A percentile compares a stretch with the other conserved stretches of the same genome.
phyloP scores from a whole-genome alignment of 2,797 vertebrate species.

The Acridotheres tristis region DNA sequence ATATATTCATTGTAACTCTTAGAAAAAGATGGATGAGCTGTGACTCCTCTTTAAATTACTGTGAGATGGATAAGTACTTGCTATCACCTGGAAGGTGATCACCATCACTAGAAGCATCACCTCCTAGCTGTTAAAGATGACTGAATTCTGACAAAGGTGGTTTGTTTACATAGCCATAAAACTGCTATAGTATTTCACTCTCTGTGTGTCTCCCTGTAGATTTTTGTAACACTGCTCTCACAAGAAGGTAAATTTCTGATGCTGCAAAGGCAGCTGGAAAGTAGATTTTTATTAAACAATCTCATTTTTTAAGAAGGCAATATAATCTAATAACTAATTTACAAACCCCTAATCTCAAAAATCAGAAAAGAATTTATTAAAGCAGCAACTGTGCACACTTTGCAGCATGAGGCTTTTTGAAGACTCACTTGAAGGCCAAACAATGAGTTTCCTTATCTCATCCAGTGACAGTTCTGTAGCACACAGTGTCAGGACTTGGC shows the following conservation, averaged over 20 bases:
- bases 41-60: conserved; percentile 70
- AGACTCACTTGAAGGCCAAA: not conserved
- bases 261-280: not conserved
- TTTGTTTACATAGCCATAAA: conserved; percentile 55
- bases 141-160: conserved; percentile 50
- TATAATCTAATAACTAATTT: conserved; percentile 10
- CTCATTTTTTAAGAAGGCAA: not conserved
- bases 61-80: conserved; percentile 59
- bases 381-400: not conserved
- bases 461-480: not conserved
- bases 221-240: not conserved
- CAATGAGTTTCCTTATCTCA: not conserved
- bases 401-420: not conserved
- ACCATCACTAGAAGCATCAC: conserved; percentile 47
- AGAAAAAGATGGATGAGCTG: conserved; percentile 69
- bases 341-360: not conserved
- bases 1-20: conserved; percentile 69
- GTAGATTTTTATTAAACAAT: not conserved
- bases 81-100: conserved; percentile 61
- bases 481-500: not conserved
- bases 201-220: not conserved
- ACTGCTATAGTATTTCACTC: not conserved
- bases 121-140: conserved; percentile 49
- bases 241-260: not conserved
- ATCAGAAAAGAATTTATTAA: not conserved